These are phyloP conservation scores for Physeter macrocephalus DNA, from an alignment of 2,113 vertebrate species.

Conservation along the genomic window DNA sequence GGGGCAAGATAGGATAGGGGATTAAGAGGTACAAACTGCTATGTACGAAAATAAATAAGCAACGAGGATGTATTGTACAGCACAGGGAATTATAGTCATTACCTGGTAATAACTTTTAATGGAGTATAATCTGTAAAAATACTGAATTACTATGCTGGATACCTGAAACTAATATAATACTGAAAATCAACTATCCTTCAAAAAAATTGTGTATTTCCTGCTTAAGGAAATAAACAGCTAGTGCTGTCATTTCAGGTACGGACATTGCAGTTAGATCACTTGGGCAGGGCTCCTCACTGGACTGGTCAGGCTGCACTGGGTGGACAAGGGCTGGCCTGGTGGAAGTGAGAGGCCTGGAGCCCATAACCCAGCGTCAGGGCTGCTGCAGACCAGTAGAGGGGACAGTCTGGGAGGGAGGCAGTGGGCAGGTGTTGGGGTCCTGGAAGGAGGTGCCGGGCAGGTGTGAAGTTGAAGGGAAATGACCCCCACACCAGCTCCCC, in stretches of 20 bases:
- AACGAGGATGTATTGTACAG: background rate
- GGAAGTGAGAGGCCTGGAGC: background rate
- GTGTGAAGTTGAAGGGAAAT: background rate
- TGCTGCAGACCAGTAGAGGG: background rate
- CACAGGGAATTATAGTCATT: background rate
- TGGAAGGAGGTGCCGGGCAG: background rate
- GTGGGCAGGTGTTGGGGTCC: background rate
- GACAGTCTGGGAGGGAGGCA: background rate
- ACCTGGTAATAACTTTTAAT: background rate
- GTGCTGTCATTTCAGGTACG: background rate
- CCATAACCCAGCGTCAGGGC: fast-evolving
- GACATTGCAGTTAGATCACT: background rate
- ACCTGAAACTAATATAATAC: too few species aligned
- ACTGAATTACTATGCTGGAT: background rate
- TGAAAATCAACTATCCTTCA: background rate
- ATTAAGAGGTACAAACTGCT: background rate
- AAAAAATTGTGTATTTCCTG: background rate
- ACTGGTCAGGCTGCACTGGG: too few species aligned
- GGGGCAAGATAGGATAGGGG: background rate
- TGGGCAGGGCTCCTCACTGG: background rate
- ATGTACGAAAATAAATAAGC: background rate
- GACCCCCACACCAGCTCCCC: background rate
- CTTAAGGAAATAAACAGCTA: background rate
- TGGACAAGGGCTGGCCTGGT: background rate
- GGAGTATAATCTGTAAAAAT: background rate